A percentile compares a stretch with the other conserved stretches of the same genome.
These are phyloP conservation scores for Aethina tumida DNA, from an alignment of 1,140 invertebrate species.

Conservation along the genomic window DNA sequence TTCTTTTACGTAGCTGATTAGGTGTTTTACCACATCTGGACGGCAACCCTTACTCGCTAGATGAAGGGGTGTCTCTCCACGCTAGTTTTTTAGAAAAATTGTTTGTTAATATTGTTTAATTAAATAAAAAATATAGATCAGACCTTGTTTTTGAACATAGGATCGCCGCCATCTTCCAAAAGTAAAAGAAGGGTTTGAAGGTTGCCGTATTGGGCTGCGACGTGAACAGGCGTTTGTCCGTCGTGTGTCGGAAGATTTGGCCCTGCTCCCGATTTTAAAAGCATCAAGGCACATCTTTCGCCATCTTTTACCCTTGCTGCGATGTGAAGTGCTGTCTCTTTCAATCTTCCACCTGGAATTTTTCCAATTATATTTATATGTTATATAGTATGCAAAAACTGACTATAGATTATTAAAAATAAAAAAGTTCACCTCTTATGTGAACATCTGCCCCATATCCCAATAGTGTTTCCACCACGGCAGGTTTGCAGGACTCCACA, in stretches of 20 bases:
- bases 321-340: conserved; percentile 92
- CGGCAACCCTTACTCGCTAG: conserved; percentile 78
- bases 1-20: conserved; percentile 77
- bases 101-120: neutral
- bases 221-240: conserved; percentile 88
- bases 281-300: conserved; percentile 92
- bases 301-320: conserved; percentile 87
- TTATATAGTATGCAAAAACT: too few species aligned
- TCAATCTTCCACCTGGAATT: conserved; percentile 58
- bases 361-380: conserved; percentile 1
- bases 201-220: conserved; percentile 82
- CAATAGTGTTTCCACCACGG: conserved; percentile 91
- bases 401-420: conserved; percentile 1
- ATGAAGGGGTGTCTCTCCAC: conserved; percentile 91
- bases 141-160: conserved; percentile 82
- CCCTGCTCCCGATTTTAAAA: conserved; percentile 93
- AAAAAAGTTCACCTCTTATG: conserved; percentile 56
- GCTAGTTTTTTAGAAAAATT: too few species aligned
- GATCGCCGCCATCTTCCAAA: conserved; percentile 85
- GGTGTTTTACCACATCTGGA: conserved; percentile 72
- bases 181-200: conserved; percentile 74
- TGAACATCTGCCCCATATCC: conserved; percentile 96
- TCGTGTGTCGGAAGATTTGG: conserved; percentile 88
- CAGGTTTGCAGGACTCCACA: conserved; percentile 91
- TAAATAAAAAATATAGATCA: conserved; percentile 7